Base-by-base conservation (phyloP, 2,113 vertebrate genomes). In the Podarcis raffonei region DNA sequence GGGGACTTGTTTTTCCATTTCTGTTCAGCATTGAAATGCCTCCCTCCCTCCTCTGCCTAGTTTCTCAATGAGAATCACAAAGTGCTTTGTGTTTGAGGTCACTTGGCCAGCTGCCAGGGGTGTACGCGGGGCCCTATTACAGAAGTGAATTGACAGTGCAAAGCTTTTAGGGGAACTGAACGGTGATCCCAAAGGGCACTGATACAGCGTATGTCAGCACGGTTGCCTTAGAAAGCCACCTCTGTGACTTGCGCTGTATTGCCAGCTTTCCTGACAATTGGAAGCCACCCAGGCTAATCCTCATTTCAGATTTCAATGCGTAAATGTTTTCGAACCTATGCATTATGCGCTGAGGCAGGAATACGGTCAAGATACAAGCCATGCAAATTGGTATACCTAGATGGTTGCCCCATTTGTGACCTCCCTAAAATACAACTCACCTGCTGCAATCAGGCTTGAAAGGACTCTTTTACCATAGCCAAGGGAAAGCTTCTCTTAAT, bases 131-230 rank as follows among this genome's bases (percentile, higher is more conserved):
- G 92, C 90, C 81, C 94, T 87, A 91, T 91, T 94, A 93, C 72
- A 91, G 91, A 92, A 88, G 87, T 92, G 92, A 93, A 91, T 92
- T 93, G 93, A 92, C 90, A 92, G 86, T 85, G 89, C 91, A 94
- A 93, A 95, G 90, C 90, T 91, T 85, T 89, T 81, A 92, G 91
- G 93, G 89, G 91, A 94, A 91, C 1, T 13, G 85, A 92, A 91
- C 89, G 87, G 88, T 90, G 91, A 86, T 93, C 94, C 93, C 93
- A 83, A 90, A 94, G 91, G 91, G 39, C 0, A 91, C 88, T 92
- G 83, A 89, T 93, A 89, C 85, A 90, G 90, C 53, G 93, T 75
- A 78, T 59, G 92, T 66, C 84, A 92, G 82, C 25, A 20, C 86
- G 86, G 25, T 83, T 90, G 89, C 83, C 89, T 95, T 93, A 89